Percentiles rank a stretch among this genome's conserved stretches.
phyloP scores from a whole-genome alignment of 2,888 invertebrate genomes.

The Operophtera brumata region DNA sequence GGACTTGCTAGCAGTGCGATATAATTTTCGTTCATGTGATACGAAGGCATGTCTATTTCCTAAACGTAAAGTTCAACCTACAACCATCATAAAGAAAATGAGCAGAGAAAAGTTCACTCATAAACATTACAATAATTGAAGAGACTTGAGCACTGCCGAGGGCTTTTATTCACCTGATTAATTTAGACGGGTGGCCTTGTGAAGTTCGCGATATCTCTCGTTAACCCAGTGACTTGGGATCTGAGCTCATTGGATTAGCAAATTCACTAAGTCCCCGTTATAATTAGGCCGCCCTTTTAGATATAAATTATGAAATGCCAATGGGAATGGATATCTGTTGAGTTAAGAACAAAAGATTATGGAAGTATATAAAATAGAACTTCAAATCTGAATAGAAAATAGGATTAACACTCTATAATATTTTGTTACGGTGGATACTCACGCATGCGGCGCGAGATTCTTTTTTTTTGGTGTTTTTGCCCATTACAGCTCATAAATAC shows the following conservation, averaged over 20 bases:
- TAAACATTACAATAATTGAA: constrained; percentile 7
- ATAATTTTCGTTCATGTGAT: too few species aligned
- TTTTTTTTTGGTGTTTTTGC: too few species aligned
- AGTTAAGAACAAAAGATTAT: neutral
- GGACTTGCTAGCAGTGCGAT: too few species aligned
- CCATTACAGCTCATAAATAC: too few species aligned
- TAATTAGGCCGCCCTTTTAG: constrained; percentile 35
- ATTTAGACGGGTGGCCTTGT: constrained; percentile 47
- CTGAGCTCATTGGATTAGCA: constrained; percentile 44
- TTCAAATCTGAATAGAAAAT: too few species aligned
- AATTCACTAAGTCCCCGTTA: constrained; percentile 30
- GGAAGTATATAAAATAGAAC: too few species aligned
- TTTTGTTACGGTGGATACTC: too few species aligned
- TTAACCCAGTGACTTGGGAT: constrained; percentile 27
- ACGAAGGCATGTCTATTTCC: too few species aligned
- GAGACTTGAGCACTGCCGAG: constrained; percentile 8
- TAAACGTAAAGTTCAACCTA: too few species aligned
- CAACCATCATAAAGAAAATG: neutral
- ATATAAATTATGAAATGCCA: constrained; percentile 32
- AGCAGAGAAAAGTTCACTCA: constrained; percentile 1
- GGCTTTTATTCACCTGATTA: constrained; percentile 46
- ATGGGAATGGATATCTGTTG: constrained; percentile 1
- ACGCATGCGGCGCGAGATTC: too few species aligned
- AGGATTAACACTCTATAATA: too few species aligned
- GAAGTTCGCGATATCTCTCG: constrained; percentile 32